Conservation (phyloP, 2,113 vertebrate genomes). For the Tautogolabrus adspersus region DNA sequence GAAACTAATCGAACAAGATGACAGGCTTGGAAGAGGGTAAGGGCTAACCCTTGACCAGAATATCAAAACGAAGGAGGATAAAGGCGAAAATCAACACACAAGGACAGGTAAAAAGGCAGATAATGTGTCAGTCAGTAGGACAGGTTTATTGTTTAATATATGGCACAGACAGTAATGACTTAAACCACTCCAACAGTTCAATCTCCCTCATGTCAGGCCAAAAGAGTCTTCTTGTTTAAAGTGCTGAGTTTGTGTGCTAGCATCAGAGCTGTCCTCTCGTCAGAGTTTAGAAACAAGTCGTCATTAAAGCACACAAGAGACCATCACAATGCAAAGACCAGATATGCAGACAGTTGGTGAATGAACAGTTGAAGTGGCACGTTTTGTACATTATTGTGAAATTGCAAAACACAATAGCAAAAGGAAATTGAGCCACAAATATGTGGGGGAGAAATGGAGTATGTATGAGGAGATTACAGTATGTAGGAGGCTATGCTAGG, state of each 20-base stretch:
- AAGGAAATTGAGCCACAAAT: background rate
- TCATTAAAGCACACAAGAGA: conserved; percentile 63
- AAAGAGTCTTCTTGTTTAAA: background rate
- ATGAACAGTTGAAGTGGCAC: conserved; percentile 25
- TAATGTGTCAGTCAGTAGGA: background rate
- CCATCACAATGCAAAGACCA: conserved; percentile 6
- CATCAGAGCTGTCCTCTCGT: conserved; percentile 65
- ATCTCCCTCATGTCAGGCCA: conserved; percentile 9
- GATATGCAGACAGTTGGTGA: conserved; percentile 9
- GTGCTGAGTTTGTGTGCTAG: conserved; percentile 26
- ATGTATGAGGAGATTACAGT: background rate
- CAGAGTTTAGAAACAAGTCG: conserved; percentile 69
- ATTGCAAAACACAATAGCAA: background rate
- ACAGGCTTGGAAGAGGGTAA: background rate
- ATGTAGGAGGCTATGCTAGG: background rate
- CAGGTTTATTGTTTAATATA: conserved; percentile 19
- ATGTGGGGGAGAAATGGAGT: background rate
- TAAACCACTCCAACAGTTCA: conserved; percentile 13
- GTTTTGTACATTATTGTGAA: background rate
- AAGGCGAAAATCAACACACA: background rate
- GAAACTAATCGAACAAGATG: conserved; percentile 48
- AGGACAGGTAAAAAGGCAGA: background rate
- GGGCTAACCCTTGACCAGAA: no score
- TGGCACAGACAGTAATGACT: conserved; percentile 6
- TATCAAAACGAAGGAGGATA: background rate